Evolutionary conservation across 2,797 vertebrate species (phyloP).

Genomic region (Spinus pinus): DNA sequence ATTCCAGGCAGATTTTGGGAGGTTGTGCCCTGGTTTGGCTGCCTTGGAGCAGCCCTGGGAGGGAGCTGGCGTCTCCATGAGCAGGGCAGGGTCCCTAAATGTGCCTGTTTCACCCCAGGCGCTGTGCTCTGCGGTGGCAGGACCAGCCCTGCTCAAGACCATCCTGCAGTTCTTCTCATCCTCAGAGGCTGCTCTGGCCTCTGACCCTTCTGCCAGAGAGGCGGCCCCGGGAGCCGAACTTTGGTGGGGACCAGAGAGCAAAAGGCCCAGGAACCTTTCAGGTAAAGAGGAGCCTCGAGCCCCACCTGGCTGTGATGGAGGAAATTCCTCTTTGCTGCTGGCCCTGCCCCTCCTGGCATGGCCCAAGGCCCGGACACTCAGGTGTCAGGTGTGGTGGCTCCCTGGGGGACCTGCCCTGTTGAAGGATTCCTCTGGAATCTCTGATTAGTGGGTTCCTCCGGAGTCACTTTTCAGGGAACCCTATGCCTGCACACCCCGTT

Average conservation of each 20-base stretch:
- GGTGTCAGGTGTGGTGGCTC: neutral
- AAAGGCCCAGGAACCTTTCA: constrained; percentile 46
- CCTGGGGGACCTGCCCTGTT: fast-evolving
- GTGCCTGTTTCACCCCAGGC: constrained; percentile 66
- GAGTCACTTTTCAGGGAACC: neutral
- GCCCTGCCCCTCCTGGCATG: fast-evolving
- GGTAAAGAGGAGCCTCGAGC: neutral
- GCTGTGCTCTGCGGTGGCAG: constrained; percentile 85
- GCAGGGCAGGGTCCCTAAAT: fast-evolving
- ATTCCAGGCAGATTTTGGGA: neutral
- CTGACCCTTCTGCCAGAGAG: neutral
- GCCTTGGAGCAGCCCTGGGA: neutral
- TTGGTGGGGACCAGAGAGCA: constrained; percentile 31
- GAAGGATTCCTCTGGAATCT: neutral
- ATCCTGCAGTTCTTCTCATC: constrained; percentile 89
- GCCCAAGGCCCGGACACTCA: neutral
- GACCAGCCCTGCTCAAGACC: constrained; percentile 89
- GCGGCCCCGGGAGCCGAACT: neutral
- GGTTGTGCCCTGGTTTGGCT: neutral
- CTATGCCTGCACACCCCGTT: neutral
- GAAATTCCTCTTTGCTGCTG: neutral
- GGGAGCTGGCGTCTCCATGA: neutral
- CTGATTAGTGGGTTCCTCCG: neutral
- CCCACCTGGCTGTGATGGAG: neutral
- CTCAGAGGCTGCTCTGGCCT: constrained; percentile 73